A percentile compares a stretch with the other conserved stretches of the same genome.
Conservation (phyloP, 2,888 invertebrate genomes). For the Drosophila differens region DNA sequence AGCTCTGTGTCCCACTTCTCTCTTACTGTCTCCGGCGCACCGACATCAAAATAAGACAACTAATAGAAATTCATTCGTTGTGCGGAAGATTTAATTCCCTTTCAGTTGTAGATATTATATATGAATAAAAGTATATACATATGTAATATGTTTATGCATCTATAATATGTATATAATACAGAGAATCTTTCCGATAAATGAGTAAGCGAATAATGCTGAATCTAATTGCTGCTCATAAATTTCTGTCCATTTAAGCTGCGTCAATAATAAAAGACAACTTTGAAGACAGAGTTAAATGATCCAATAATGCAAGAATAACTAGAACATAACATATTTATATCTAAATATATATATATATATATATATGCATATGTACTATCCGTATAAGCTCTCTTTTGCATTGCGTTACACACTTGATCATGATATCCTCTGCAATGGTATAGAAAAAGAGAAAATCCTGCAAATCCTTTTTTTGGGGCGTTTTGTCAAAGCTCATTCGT, state of each 20-base stretch:
- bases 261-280: background rate
- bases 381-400: background rate
- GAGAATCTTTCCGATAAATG: too few species aligned
- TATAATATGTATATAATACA: background rate
- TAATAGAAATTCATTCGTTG: background rate
- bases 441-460: conserved; percentile 9
- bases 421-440: conserved; percentile 10
- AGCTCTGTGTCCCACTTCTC: conserved; percentile 7
- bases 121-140: background rate
- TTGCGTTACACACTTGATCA: background rate
- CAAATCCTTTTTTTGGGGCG: conserved; percentile 37
- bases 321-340: background rate
- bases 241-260: background rate
- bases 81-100: background rate
- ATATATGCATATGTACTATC: background rate
- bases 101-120: background rate
- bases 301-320: background rate
- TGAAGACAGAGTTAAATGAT: background rate
- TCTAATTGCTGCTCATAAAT: background rate
- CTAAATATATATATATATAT: background rate
- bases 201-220: background rate
- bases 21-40: conserved; percentile 17
- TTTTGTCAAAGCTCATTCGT: conserved; percentile 68
- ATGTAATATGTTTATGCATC: background rate
- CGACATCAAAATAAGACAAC: conserved; percentile 38